Conservation (phyloP, 2,113 vertebrate species). For the Anarhynchus alexandrinus region DNA sequence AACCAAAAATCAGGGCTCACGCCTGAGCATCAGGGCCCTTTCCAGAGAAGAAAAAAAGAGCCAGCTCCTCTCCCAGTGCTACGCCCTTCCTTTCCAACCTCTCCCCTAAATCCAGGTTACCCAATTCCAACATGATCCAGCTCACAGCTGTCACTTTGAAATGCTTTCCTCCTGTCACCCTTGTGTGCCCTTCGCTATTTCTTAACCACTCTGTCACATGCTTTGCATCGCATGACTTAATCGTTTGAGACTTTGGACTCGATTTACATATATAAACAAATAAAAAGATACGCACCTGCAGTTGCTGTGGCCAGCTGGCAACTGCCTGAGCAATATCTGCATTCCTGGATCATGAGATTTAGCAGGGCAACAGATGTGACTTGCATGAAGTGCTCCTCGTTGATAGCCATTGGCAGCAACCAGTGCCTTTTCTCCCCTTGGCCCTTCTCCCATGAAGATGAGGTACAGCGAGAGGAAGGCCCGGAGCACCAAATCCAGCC, state of each 20-base stretch:
- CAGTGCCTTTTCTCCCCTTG: not conserved
- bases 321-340: not conserved
- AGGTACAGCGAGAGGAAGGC: not conserved
- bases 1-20: not conserved
- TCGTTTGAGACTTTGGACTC: not conserved
- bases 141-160: slow-evolving; percentile 18
- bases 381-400: not conserved
- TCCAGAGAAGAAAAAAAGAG: not conserved
- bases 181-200: not conserved
- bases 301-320: slow-evolving; percentile 16
- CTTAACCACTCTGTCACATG: slow-evolving; percentile 12
- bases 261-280: slow-evolving; percentile 55
- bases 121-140: slow-evolving; percentile 4
- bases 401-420: not conserved
- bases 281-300: not conserved
- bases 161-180: slow-evolving; percentile 21
- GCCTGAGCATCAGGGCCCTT: not conserved
- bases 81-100: slow-evolving; percentile 51
- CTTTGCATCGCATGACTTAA: slow-evolving; percentile 7
- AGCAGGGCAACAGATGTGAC: not conserved
- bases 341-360: slow-evolving; percentile 18
- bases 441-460: not conserved
- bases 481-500: not conserved
- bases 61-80: not conserved
- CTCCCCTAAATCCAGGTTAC: slow-evolving; percentile 53